Conservation (phyloP, 2,113 vertebrate genomes). For the Sinocyclocheilus maitianheensis region DNA sequence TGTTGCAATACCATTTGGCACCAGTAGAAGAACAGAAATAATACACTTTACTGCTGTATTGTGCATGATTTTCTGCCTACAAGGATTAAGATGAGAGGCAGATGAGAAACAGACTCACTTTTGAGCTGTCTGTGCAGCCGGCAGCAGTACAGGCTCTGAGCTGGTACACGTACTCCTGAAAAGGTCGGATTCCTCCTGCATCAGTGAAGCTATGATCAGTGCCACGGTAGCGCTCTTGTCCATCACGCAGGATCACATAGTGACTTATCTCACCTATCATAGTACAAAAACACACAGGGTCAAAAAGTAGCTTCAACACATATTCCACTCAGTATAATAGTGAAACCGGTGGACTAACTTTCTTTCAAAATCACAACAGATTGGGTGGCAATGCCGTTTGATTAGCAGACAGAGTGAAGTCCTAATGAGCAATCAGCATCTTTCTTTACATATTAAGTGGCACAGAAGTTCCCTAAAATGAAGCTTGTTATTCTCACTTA, state of each 20-base stretch:
- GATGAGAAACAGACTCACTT: conserved; percentile 72
- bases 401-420: conserved; percentile 56
- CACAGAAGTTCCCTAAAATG: conserved; percentile 58
- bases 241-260: conserved; percentile 85
- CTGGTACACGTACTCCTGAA: conserved; percentile 84
- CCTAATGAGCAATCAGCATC: conserved; percentile 61
- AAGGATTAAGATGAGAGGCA: not conserved
- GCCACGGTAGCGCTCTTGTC: conserved; percentile 82
- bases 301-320: conserved; percentile 5
- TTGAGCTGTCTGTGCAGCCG: conserved; percentile 80
- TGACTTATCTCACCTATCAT: conserved; percentile 80
- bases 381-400: conserved; percentile 47
- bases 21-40: not conserved
- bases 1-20: not conserved
- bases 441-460: conserved; percentile 59
- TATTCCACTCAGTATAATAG: not conserved
- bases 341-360: conserved; percentile 25
- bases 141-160: conserved; percentile 83
- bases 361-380: conserved; percentile 54
- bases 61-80: not conserved
- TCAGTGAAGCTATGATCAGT: conserved; percentile 81
- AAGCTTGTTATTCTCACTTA: conserved; percentile 62
- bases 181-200: conserved; percentile 80
- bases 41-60: not conserved
- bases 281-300: conserved; percentile 33